These are phyloP conservation scores for Ataeniobius toweri DNA, from an alignment of 2,797 vertebrate genomes.

Conservation along the genomic window DNA sequence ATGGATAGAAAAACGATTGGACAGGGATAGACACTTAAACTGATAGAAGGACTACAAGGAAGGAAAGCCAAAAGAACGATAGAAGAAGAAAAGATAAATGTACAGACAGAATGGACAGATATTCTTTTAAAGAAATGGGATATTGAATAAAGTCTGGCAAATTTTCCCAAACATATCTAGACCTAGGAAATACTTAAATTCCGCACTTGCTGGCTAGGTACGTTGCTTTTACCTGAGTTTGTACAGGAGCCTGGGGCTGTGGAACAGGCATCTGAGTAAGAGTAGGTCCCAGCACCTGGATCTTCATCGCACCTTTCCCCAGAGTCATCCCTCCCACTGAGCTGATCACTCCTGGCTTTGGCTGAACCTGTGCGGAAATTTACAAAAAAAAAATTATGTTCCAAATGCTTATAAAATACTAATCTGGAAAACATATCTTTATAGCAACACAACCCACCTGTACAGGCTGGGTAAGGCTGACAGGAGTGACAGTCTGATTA, in stretches of 20 bases:
- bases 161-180: no score
- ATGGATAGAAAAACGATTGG: background rate
- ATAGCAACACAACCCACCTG: slow-evolving; percentile 62
- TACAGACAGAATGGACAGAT: background rate
- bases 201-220: background rate
- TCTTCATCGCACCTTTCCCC: slow-evolving; percentile 79
- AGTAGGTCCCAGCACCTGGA: slow-evolving; percentile 78
- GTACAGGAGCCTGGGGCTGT: slow-evolving; percentile 70
- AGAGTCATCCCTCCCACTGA: slow-evolving; percentile 77
- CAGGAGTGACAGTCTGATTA: slow-evolving; percentile 76
- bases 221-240: slow-evolving; percentile 72
- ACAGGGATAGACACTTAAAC: no score
- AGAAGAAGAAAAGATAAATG: background rate
- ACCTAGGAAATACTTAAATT: background rate
- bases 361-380: slow-evolving; percentile 60
- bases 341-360: slow-evolving; percentile 84
- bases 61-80: background rate
- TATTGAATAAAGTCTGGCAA: background rate
- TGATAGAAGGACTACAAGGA: background rate
- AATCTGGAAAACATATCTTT: background rate
- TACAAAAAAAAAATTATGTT: background rate
- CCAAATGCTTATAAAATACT: background rate
- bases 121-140: background rate
- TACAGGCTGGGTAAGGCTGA: slow-evolving; percentile 78
- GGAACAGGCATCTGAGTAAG: slow-evolving; percentile 76